Evolutionary conservation across 2,113 vertebrate genomes (phyloP).

Genomic region (Anarrhichthys ocellatus): DNA sequence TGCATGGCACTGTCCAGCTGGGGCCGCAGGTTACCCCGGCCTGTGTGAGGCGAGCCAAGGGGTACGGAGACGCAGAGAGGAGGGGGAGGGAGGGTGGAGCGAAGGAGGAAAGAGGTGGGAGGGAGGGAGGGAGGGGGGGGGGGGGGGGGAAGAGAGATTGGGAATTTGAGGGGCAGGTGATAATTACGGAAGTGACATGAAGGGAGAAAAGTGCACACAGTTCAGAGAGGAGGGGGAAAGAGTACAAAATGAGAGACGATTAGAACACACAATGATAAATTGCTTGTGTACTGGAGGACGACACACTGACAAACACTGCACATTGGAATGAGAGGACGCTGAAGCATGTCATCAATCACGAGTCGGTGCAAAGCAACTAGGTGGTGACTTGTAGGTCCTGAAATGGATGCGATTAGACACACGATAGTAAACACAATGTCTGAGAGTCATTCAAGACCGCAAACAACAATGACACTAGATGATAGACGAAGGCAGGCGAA

Average conservation of each 20-base stretch:
- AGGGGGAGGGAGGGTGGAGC: neutral
- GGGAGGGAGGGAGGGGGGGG: conserved; percentile 23
- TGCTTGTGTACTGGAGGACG: conserved; percentile 34
- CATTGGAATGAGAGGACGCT: conserved; percentile 39
- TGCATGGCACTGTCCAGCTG: conserved; percentile 97
- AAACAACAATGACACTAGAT: conserved; percentile 18
- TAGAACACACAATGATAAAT: conserved; percentile 59
- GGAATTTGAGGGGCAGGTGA: conserved; percentile 46
- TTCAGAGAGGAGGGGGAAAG: conserved; percentile 61
- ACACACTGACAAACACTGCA: conserved; percentile 47
- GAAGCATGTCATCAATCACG: conserved; percentile 21
- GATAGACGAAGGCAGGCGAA: neutral
- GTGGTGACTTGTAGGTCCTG: conserved; percentile 33
- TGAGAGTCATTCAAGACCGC: conserved; percentile 2
- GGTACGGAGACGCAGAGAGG: neutral
- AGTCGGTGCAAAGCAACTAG: conserved; percentile 15
- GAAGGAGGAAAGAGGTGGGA: neutral
- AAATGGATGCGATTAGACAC: conserved; percentile 36
- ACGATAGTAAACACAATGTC: neutral
- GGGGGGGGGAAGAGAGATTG: conserved; percentile 30
- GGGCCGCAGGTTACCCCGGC: conserved; percentile 95
- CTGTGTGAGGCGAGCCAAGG: conserved; percentile 68
- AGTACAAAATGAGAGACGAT: conserved; percentile 71
- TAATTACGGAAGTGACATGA: conserved; percentile 46
- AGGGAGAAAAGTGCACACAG: conserved; percentile 71